Conservation (phyloP, 1,140 invertebrate species). For the Zaprionus inermis region DNA sequence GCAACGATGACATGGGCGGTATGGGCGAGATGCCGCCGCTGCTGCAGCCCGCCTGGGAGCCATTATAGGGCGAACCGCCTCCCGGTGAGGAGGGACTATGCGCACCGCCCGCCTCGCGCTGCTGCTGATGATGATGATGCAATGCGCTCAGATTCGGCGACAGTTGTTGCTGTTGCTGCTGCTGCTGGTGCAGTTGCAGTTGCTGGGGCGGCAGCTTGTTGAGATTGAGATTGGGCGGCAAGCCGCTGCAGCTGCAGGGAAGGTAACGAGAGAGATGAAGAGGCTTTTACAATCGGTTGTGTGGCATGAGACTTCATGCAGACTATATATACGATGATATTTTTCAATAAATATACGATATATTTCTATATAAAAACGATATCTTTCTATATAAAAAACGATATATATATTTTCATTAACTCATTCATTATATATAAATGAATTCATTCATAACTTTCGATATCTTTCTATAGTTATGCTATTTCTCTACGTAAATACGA, state of each 20-base stretch:
- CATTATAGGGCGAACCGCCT: conserved; percentile 78
- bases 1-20: conserved; percentile 52
- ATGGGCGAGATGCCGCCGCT: conserved; percentile 76
- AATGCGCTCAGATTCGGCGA: conserved; percentile 65
- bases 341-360: background rate
- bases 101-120: conserved; percentile 50
- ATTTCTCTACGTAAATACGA: background rate
- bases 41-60: conserved; percentile 77
- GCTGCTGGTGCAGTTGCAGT: conserved; percentile 58
- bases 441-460: background rate
- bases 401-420: background rate
- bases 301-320: conserved; percentile 26
- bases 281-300: conserved; percentile 53
- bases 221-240: conserved; percentile 77
- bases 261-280: conserved; percentile 74
- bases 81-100: conserved; percentile 77
- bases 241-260: conserved; percentile 74
- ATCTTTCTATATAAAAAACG: background rate
- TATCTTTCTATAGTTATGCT: no score
- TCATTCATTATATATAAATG: no score
- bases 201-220: conserved; percentile 67
- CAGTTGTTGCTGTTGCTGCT: conserved; percentile 49
- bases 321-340: background rate
- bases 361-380: background rate
- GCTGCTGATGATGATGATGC: conserved; percentile 63